Base-by-base conservation (phyloP, 2,113 vertebrate genomes). In the Falco punctatus region DNA sequence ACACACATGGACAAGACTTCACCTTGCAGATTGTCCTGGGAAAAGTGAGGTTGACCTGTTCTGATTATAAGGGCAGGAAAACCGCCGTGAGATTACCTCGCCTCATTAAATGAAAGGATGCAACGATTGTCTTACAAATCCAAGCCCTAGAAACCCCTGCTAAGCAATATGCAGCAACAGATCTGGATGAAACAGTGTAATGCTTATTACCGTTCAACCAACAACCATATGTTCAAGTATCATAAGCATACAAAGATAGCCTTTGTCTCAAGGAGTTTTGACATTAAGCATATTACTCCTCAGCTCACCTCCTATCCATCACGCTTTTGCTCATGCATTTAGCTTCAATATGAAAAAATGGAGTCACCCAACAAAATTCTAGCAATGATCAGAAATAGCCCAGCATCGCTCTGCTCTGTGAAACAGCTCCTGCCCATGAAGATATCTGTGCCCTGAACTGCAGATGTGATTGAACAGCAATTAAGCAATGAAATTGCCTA, bases 161-260 rank as follows among this genome's bases (percentile, higher is more conserved):
- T 71, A 42, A 87, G 78, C 51, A 35, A 51, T 32, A 33, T 5
- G 35, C 64, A 73, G 51, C 0, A 0, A 7, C 38, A 58, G 86
- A 65, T 35, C 77, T 35, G 64, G 80, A 74, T 18, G 55, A 78
- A 64, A 13, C 51, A 18, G n/a, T 1, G 4, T 57, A 44, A 67
- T 32, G 14, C 22, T 66, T 49, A 20, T 2, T 48, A n/a, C 59
- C 54, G n/a, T 65, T 66, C 57, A 73, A 79, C 23, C 4, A 0
- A 74, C 4, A 35, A 62, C 38, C 0, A 1, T 0, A 38, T 1
- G 0, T 35, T 72, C 61, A 64, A 75, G 70, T 66, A 46, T 11
- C 79, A 33, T 27, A 65, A 91, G 77, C 4, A 7, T 14, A 61
- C 40, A 38, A 33, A 75, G 23, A 10, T 57, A 90, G 90, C 14